Evolutionary conservation across 2,888 invertebrate species (phyloP), one percentile per base, ranked within the genome.

Genomic region (Acleris holmiana): DNA sequence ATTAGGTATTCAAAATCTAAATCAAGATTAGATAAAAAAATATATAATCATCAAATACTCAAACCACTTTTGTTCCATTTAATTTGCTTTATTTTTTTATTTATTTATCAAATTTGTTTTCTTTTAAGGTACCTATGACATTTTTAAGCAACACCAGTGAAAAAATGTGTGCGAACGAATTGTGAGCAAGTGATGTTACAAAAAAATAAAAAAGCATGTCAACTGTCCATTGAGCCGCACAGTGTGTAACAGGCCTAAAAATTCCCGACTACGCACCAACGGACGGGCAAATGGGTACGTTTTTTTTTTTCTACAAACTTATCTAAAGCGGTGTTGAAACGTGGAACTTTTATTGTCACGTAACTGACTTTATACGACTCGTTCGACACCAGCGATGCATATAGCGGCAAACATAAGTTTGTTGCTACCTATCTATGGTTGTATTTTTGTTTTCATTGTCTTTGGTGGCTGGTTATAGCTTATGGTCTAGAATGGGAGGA

Each of bases 221-320:
- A 69, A 76, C 78, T 80, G 79, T 75, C 79, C 77, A 71, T 73
- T 77, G 79, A 82, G 77, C 75, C 69, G 67, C 72, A 67, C 64
- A 69, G 77, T 77, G 78, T 75, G 72, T 68, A 46, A 72, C 73
- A 76, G 80, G 81, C 79, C 75, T 78, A 73, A 86, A 72, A 73
- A 89, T 89, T 88, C 89, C 90, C 78, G 89, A 89, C 82, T 89
- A 86, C 89, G 80, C 77, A 68, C 74, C 83, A 59, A 73, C 79
- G 56, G 88, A 88, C 76, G 87, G 85, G 74, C 89, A 89, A 81
- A 92, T 92, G 91, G 91, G 91, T 91, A 89, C 76, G 85, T 84
- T 76, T 68, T 69, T 76, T 68, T 69, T 61, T 61, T 71, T 69
- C 49, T 65, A 61, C 29, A 58, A 21, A 47, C 40, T 58, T 58